These are phyloP conservation scores for Callionymus lyra DNA, from an alignment of 2,113 vertebrate species.

Conservation along the genomic window DNA sequence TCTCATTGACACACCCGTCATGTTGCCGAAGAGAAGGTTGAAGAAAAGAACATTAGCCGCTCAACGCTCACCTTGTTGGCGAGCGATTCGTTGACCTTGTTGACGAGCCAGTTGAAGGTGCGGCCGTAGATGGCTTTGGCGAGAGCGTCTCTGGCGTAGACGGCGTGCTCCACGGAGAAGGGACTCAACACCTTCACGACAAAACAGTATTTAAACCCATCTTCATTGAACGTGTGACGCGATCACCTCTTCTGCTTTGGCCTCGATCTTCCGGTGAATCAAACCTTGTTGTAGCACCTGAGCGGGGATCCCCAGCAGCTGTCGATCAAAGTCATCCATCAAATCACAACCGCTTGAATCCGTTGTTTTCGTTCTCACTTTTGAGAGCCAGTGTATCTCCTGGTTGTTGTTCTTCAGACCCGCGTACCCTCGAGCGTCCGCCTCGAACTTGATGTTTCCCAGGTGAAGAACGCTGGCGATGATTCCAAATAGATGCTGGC, in stretches of 20 bases:
- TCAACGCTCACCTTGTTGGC: slow-evolving; percentile 75
- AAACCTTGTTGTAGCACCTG: slow-evolving; percentile 75
- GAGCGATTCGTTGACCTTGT: slow-evolving; percentile 84
- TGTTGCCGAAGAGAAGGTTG: no score
- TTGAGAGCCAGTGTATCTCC: slow-evolving; percentile 87
- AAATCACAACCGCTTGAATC: not conserved
- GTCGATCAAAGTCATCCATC: not conserved
- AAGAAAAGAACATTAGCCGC: no score
- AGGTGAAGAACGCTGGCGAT: slow-evolving; percentile 89
- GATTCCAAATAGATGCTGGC: slow-evolving; percentile 82
- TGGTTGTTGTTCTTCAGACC: slow-evolving; percentile 64
- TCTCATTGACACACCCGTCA: no score
- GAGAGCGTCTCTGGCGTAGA: slow-evolving; percentile 81
- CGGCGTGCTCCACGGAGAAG: slow-evolving; percentile 76
- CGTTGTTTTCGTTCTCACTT: slow-evolving; percentile 59
- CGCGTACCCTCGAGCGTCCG: slow-evolving; percentile 74
- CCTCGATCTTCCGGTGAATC: slow-evolving; percentile 85
- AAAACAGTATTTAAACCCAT: not conserved
- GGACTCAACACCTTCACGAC: slow-evolving; percentile 79
- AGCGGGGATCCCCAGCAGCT: slow-evolving; percentile 80
- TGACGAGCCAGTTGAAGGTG: slow-evolving; percentile 90
- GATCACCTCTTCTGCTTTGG: slow-evolving; percentile 81
- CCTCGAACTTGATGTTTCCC: slow-evolving; percentile 82
- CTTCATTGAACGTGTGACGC: not conserved
- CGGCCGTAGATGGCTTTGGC: slow-evolving; percentile 89